phyloP scores from a whole-genome alignment of 2,113 vertebrate genomes.

The Actinemys pallida region DNA sequence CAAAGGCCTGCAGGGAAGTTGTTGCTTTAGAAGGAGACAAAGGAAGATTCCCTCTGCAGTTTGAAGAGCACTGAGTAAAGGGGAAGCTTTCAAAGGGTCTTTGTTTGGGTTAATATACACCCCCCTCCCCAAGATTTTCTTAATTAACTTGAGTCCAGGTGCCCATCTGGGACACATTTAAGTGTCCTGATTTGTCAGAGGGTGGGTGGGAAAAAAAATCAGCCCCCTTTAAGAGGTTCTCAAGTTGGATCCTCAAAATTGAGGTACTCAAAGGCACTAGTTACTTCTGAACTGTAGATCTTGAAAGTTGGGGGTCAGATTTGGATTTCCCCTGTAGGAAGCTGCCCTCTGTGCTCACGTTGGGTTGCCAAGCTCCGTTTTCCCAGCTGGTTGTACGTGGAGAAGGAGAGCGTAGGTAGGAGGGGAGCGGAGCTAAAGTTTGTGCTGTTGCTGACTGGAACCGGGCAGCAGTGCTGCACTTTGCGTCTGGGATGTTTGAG shows the following conservation, averaged over 20 bases:
- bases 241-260: background rate
- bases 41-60: background rate
- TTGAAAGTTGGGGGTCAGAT: background rate
- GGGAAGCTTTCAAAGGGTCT: background rate
- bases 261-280: background rate
- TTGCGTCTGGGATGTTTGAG: accelerated
- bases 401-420: background rate
- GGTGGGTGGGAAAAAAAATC: background rate
- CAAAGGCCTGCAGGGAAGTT: background rate
- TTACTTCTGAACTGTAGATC: background rate
- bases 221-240: background rate
- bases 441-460: no score
- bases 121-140: background rate
- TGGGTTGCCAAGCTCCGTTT: background rate
- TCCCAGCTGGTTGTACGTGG: background rate
- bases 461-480: background rate
- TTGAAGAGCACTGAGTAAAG: background rate
- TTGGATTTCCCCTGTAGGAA: background rate
- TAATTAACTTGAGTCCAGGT: background rate
- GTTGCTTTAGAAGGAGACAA: background rate
- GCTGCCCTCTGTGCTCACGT: background rate
- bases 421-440: background rate
- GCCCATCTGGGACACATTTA: background rate
- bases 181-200: background rate
- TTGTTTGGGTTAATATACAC: background rate